Evolutionary conservation across 2,888 invertebrate genomes (phyloP).

Genomic region (Trichopoda pennipes): DNA sequence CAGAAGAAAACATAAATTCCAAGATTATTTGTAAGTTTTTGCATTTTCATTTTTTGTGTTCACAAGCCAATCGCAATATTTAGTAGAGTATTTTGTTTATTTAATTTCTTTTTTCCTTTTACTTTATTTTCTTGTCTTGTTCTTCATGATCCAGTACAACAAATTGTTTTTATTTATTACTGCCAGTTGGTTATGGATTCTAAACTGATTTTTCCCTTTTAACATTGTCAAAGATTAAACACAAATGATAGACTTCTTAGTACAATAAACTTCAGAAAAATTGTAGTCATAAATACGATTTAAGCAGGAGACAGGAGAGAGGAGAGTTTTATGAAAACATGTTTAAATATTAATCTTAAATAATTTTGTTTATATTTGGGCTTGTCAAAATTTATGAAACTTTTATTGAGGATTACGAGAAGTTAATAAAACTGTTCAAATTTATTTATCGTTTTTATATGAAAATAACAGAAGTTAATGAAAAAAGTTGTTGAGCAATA

Average conservation of each 20-base stretch:
- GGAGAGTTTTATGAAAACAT: not conserved
- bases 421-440: not conserved
- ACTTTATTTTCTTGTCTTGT: not conserved
- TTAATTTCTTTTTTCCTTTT: conserved; percentile 28
- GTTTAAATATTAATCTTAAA: conserved; percentile 7
- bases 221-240: conserved; percentile 34
- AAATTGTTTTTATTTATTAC: conserved; percentile 55
- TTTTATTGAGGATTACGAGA: conserved; percentile 17
- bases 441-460: not conserved
- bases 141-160: not conserved
- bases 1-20: conserved; percentile 56
- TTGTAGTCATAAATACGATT: conserved; percentile 13
- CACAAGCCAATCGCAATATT: conserved; percentile 60
- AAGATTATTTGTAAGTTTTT: conserved; percentile 58
- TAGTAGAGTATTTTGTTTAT: conserved; percentile 45
- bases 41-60: conserved; percentile 45
- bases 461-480: too few species aligned
- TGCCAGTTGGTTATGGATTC: conserved; percentile 2
- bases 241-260: conserved; percentile 38
- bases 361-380: conserved; percentile 48
- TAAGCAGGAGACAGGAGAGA: not conserved
- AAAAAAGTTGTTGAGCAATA: too few species aligned
- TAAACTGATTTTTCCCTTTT: not conserved
- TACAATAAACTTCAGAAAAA: not conserved
- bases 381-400: conserved; percentile 43